Conservation (phyloP, 1,140 invertebrate species). For the Gonatopus flavifemur region DNA sequence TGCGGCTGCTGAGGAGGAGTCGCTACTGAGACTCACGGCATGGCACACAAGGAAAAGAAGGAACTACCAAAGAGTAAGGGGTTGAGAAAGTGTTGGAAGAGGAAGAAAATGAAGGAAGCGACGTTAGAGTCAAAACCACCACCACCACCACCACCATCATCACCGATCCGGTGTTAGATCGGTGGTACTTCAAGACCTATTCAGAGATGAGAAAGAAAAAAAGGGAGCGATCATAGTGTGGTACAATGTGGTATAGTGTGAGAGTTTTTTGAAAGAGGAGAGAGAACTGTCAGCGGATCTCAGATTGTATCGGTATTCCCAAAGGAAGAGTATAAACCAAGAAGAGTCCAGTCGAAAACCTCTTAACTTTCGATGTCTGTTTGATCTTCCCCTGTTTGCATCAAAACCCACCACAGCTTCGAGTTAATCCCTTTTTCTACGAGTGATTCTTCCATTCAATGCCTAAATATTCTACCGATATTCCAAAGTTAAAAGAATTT, state of each 20-base stretch:
- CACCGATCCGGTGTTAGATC: too few relatives aligned
- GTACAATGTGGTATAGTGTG: not conserved
- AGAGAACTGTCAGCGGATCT: slow-evolving; percentile 38
- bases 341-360: slow-evolving; percentile 34
- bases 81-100: slow-evolving; percentile 1
- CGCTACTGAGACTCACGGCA: slow-evolving; percentile 15
- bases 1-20: slow-evolving; percentile 29
- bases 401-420: too few relatives aligned
- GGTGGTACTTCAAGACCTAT: too few relatives aligned
- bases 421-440: too few relatives aligned
- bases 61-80: not conserved
- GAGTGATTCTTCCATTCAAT: too few relatives aligned
- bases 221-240: slow-evolving; percentile 3
- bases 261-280: slow-evolving; percentile 6
- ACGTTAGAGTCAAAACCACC: too few relatives aligned
- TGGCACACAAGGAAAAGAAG: not conserved
- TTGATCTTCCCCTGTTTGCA: not conserved
- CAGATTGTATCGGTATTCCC: slow-evolving; percentile 40
- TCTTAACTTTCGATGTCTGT: slow-evolving; percentile 14
- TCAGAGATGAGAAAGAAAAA: not conserved
- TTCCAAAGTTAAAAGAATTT: too few relatives aligned
- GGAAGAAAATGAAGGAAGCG: slow-evolving; percentile 4
- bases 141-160: too few relatives aligned
- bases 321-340: slow-evolving; percentile 30
- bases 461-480: too few relatives aligned